Conservation (phyloP, 2,797 vertebrate species). For the Platalea minor region DNA sequence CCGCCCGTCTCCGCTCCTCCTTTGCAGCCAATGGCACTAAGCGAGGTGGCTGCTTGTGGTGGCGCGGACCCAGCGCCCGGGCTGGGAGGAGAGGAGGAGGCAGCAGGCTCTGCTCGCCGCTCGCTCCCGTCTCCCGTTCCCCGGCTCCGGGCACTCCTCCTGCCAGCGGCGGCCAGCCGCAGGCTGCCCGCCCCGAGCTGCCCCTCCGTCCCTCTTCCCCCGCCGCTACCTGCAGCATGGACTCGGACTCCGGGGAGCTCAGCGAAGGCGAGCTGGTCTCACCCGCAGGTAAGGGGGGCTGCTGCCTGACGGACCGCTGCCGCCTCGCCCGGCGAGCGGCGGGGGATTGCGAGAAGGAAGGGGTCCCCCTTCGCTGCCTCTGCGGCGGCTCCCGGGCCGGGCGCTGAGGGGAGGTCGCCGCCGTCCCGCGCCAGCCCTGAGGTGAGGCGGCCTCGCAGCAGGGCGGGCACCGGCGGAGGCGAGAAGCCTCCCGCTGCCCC, state of each 20-base stretch:
- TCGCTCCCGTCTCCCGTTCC: neutral
- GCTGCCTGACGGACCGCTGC: neutral
- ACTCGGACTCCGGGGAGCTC: slow-evolving; percentile 95
- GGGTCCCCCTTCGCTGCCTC: neutral
- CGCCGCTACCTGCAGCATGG: slow-evolving; percentile 78
- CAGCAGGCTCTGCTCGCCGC: neutral
- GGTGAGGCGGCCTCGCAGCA: too few relatives aligned
- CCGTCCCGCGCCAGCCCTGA: too few relatives aligned
- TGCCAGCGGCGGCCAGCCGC: neutral
- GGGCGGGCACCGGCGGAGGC: neutral
- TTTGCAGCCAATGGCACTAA: slow-evolving; percentile 33
- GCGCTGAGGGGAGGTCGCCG: neutral
- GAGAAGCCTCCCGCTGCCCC: neutral
- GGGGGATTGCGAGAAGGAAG: neutral
- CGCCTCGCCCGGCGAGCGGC: neutral
- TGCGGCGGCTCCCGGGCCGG: neutral
- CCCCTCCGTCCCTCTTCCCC: neutral
- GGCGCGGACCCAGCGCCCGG: neutral
- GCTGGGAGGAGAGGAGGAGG: neutral
- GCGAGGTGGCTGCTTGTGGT: slow-evolving; percentile 1
- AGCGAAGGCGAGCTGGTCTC: slow-evolving; percentile 89
- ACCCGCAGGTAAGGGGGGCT: slow-evolving; percentile 80
- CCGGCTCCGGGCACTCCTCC: neutral
- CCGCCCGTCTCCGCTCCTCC: slow-evolving; percentile 20
- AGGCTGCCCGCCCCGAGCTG: neutral